A percentile compares a stretch with the other conserved stretches of the same genome.
Conservation (phyloP, 2,888 invertebrate species). For the Pachydiplax longipennis region DNA sequence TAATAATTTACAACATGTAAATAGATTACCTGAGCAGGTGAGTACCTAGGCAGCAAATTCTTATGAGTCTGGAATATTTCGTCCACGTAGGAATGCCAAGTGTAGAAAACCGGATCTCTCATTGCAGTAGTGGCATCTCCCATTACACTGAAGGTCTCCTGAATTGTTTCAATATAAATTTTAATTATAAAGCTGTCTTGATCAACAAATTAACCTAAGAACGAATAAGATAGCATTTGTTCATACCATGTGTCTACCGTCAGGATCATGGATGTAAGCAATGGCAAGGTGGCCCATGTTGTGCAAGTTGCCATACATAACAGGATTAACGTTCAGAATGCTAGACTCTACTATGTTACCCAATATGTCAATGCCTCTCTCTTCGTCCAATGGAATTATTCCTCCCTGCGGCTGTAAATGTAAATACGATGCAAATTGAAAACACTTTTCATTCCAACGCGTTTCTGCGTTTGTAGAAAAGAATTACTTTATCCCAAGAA, state of each 20-base stretch:
- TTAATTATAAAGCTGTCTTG: not conserved
- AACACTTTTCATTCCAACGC: no score
- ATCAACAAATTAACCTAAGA: no score
- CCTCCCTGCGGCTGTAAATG: constrained; percentile 50
- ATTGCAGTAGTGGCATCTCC: not conserved
- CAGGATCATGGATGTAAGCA: constrained; percentile 56
- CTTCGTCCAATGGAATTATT: constrained; percentile 53
- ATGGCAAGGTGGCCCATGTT: constrained; percentile 56
- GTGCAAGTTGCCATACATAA: constrained; percentile 55
- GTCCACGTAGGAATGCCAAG: not conserved
- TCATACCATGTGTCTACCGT: constrained; percentile 53
- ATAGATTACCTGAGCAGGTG: no score
- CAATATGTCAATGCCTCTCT: constrained; percentile 56
- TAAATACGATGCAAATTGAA: no score
- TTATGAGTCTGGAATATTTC: not conserved
- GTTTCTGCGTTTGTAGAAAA: no score
- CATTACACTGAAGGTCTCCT: not conserved
- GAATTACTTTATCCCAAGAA: no score
- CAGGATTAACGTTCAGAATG: constrained; percentile 51
- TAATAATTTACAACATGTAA: no score
- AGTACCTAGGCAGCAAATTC: not conserved
- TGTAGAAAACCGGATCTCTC: not conserved
- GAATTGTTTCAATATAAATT: not conserved
- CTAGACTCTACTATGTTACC: constrained; percentile 57
- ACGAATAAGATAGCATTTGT: not conserved